A percentile compares a stretch with the other conserved stretches of the same genome.
Evolutionary conservation across 2,888 invertebrate species (phyloP).

Genomic region (Pristionchus japonicus): DNA sequence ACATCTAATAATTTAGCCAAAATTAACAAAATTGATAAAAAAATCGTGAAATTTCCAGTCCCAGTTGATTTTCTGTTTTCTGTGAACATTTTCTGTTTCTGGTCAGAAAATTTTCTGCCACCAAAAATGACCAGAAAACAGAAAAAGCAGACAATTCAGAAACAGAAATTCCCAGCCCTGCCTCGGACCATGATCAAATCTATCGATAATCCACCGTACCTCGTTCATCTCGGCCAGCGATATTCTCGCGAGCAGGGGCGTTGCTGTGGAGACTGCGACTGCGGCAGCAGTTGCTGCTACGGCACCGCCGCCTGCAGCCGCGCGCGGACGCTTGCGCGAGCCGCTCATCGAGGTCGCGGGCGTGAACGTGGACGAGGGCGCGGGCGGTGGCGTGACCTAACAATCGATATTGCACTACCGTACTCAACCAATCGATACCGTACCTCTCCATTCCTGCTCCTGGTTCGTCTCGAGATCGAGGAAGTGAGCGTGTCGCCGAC

Average conservation of each 20-base stretch:
- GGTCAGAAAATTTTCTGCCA: no score
- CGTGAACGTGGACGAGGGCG: background rate
- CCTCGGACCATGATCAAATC: background rate
- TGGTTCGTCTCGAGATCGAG: background rate
- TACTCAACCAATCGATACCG: background rate
- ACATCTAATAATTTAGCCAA: no score
- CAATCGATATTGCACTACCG: no score
- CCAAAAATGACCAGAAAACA: no score
- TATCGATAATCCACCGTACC: background rate
- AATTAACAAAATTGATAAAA: no score
- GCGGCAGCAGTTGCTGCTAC: background rate
- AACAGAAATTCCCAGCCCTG: no score
- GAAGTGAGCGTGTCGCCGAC: background rate
- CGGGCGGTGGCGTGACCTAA: background rate
- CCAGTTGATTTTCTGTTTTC: no score
- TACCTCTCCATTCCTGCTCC: constrained; percentile 4
- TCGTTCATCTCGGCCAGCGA: background rate
- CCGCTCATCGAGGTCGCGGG: background rate
- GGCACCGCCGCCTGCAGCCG: background rate
- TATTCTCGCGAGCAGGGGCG: background rate
- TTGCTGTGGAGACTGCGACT: background rate
- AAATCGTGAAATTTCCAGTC: no score
- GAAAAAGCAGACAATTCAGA: no score
- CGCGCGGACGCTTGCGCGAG: constrained; percentile 9
- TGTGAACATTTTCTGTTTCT: no score